These are phyloP conservation scores for Diadumene lineata DNA, from an alignment of 92 coral and sea anemone species.

Conservation along the genomic window DNA sequence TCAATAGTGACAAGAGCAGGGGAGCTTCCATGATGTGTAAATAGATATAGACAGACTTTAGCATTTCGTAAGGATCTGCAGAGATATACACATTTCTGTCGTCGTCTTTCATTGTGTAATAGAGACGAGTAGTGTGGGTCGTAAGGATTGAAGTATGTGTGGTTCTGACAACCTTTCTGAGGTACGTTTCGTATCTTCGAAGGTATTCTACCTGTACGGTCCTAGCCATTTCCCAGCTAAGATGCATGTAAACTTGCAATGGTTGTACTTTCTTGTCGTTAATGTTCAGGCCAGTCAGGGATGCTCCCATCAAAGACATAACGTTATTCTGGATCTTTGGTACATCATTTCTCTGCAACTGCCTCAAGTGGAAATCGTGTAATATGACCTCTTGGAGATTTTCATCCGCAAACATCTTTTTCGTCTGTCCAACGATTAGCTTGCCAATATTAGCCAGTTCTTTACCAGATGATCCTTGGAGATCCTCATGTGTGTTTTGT, in stretches of 20 bases:
- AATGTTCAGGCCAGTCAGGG: constrained; percentile 64
- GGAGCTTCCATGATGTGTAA: constrained; percentile 75
- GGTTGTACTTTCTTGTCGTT: constrained; percentile 46
- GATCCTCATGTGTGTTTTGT: not conserved
- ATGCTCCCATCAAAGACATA: constrained; percentile 50
- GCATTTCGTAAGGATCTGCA: constrained; percentile 48
- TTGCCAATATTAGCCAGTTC: constrained; percentile 54
- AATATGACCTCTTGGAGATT: constrained; percentile 14
- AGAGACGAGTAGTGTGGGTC: no score
- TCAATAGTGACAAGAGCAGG: constrained; percentile 59
- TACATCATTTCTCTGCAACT: constrained; percentile 32
- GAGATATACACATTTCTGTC: no score
- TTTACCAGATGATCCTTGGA: constrained; percentile 7
- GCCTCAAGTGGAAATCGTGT: constrained; percentile 48
- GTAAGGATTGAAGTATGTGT: no score
- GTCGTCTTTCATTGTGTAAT: no score
- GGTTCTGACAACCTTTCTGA: no score
- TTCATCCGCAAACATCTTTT: constrained; percentile 11
- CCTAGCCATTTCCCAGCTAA: not conserved
- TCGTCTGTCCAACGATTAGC: constrained; percentile 58
- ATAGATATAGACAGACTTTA: constrained; percentile 56
- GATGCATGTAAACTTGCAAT: constrained; percentile 50
- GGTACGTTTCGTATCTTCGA: not conserved
- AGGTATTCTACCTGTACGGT: not conserved
- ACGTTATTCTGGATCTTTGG: not conserved